Conservation (phyloP, 2,113 vertebrate species). For the Microtus pennsylvanicus region DNA sequence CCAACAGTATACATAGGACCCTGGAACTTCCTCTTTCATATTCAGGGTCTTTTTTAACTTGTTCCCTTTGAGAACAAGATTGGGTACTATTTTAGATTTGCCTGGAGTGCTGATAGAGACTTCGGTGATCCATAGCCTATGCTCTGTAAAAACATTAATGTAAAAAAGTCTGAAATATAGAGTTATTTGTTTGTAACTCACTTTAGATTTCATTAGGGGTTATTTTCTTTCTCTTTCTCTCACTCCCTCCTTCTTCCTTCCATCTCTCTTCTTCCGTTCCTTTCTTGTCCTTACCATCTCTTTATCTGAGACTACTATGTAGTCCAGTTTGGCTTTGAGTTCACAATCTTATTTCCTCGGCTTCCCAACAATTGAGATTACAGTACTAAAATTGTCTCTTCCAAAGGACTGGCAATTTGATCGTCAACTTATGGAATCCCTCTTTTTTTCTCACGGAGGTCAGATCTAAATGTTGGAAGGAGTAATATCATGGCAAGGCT, state of each 20-base stretch:
- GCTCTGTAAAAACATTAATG: not conserved
- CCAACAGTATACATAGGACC: not conserved
- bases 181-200: conserved; percentile 11
- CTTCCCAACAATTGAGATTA: not conserved
- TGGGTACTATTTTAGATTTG: not conserved
- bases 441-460: not conserved
- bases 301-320: not conserved
- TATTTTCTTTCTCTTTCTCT: not conserved
- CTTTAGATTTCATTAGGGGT: not conserved
- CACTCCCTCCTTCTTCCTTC: not conserved
- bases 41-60: not conserved
- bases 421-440: not conserved
- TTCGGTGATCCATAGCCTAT: not conserved
- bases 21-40: not conserved
- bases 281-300: not conserved
- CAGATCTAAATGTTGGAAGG: conserved; percentile 17
- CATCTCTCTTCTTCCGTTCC: too few species aligned
- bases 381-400: not conserved
- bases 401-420: not conserved
- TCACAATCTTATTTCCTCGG: not conserved
- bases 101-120: not conserved
- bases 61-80: not conserved
- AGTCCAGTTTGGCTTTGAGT: not conserved
- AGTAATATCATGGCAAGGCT: not conserved
- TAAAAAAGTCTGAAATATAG: not conserved